Conservation (phyloP, 2,888 invertebrate species). For the Punctoribates punctum region DNA sequence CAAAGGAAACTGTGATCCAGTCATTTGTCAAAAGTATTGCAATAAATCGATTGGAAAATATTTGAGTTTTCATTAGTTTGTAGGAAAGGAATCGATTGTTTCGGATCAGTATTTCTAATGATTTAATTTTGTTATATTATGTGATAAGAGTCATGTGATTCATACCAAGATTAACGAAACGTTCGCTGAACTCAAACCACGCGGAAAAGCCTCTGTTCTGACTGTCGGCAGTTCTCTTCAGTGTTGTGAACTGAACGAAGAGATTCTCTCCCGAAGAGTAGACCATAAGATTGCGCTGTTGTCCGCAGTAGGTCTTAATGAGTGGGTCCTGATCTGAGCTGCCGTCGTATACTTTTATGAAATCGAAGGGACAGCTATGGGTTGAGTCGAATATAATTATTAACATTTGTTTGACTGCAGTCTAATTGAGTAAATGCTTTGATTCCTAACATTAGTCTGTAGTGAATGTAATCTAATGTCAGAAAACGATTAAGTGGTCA, state of each 20-base stretch:
- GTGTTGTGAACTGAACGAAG: constrained; percentile 84
- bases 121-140: background rate
- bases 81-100: no score
- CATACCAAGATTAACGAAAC: constrained; percentile 95
- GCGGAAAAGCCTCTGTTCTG: constrained; percentile 98
- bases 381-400: background rate
- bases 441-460: no score
- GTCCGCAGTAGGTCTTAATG: constrained; percentile 95
- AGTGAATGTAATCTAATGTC: background rate
- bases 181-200: constrained; percentile 96
- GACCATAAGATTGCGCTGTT: constrained; percentile 89
- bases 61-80: no score
- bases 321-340: constrained; percentile 78
- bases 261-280: constrained; percentile 89
- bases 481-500: constrained; percentile 50
- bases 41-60: no score
- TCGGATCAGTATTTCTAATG: background rate
- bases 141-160: constrained; percentile 36
- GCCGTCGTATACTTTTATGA: constrained; percentile 94
- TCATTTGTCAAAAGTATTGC: no score
- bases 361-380: constrained; percentile 94
- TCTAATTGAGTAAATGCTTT: background rate
- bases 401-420: constrained; percentile 7
- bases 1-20: no score
- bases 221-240: constrained; percentile 83